phyloP scores from a whole-genome alignment of 2,888 invertebrate species.

The Sicus ferrugineus region DNA sequence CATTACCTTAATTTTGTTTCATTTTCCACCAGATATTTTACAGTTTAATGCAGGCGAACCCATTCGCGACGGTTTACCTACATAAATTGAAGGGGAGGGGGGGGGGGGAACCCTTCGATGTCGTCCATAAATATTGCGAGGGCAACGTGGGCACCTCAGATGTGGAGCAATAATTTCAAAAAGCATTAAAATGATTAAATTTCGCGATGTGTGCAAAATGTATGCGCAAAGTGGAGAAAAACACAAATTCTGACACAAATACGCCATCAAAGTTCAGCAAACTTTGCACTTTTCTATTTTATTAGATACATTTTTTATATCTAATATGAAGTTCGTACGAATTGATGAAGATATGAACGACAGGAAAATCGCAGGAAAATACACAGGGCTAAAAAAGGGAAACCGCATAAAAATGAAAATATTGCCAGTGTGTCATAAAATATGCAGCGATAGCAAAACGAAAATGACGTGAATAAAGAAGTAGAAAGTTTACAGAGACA shows the following conservation, averaged over 20 bases:
- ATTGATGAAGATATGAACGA: background rate
- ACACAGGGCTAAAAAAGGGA: background rate
- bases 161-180: background rate
- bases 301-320: background rate
- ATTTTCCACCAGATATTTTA: no score
- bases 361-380: background rate
- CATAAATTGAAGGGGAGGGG: no score
- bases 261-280: slow-evolving; percentile 7
- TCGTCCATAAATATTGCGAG: background rate
- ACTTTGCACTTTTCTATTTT: background rate
- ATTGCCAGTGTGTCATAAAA: slow-evolving; percentile 4
- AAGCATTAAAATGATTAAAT: slow-evolving; percentile 22
- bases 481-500: no score
- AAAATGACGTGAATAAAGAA: background rate
- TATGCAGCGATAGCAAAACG: slow-evolving; percentile 10
- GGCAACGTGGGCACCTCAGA: background rate
- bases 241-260: background rate
- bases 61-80: no score
- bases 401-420: background rate
- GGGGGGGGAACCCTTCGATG: no score
- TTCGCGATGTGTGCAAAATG: background rate
- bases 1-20: no score
- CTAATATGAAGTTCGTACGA: background rate
- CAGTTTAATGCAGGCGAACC: no score
- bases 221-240: background rate